Base-by-base conservation (phyloP, 2,888 invertebrate species). In the Drosophila cognata region DNA sequence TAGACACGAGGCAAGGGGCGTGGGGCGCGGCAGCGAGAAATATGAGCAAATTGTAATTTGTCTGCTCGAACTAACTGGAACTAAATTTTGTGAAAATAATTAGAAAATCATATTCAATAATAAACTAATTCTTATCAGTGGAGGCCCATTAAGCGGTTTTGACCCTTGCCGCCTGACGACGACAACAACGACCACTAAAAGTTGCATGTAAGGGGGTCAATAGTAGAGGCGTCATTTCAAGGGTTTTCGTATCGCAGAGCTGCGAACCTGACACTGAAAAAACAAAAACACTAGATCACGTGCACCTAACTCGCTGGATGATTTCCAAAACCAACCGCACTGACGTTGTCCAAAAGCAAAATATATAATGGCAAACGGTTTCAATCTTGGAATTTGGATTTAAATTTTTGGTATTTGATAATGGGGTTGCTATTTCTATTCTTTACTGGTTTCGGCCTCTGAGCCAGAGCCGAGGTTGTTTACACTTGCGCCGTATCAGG, bases 231-330 rank as follows among this genome's bases (percentile, higher is more conserved):
- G 70, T 81, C 65, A 51, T 25, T 55, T 33, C 67, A 73, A 77
- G 70, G 71, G 61, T 69, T 69, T 43, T 51, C 53, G 50, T 16
- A 77, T 57, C 55, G 36, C 52, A 28, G 25, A 55, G 51, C 65
- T 68, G 52, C 81, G 86, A 88, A 83, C 84, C 84, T 84, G 84
- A 84, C 84, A 79, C 70, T 84, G 85, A 85, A 84, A 82, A 60
- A 13, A 48, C 16, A 1, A 3, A 48, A 28, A n/a, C n/a, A 25
- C 31, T 36, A 48, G 51, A 76, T 76, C 88, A 87, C 89, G 88
- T 86, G 89, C 81, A 50, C 46, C 18, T 0, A 21, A 21, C 36
- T 29, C n/a, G 31, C 55, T 35, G 25, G 36, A 18, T 50, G n/a
- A 53, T 13, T 21, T 56, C 51, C 50, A 16, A 25, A 5, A 21